Evolutionary conservation across 2,888 invertebrate genomes (phyloP).

Genomic region (Acronicta aceris): DNA sequence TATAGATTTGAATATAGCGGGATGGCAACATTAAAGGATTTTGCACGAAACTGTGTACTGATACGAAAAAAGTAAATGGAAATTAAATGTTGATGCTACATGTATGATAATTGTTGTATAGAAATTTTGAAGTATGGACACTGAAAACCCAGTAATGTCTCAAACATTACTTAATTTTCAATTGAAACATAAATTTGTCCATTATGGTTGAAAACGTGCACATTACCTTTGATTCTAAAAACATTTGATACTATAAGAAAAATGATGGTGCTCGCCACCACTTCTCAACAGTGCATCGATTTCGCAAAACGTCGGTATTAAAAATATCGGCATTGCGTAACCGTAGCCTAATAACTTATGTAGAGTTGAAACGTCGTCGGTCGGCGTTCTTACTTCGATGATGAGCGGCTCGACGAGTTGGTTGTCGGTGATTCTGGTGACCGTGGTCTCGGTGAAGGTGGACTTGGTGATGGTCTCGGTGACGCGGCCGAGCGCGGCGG

Average conservation of each 20-base stretch:
- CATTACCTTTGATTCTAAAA: slow-evolving; percentile 49
- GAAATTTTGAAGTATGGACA: background rate
- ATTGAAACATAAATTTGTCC: slow-evolving; percentile 1
- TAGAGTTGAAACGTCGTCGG: slow-evolving; percentile 26
- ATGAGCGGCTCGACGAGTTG: slow-evolving; percentile 95
- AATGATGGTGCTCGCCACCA: slow-evolving; percentile 5
- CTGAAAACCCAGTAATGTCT: slow-evolving; percentile 1
- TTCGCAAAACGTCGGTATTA: slow-evolving; percentile 25
- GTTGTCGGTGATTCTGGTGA: slow-evolving; percentile 98
- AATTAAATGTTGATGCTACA: background rate
- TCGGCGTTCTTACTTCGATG: slow-evolving; percentile 92
- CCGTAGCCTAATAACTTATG: slow-evolving; percentile 13
- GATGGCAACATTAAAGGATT: slow-evolving; percentile 1
- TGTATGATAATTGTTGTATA: too few species aligned
- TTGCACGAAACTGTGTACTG: background rate
- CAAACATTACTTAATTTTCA: slow-evolving; percentile 8
- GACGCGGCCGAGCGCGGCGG: slow-evolving; percentile 95
- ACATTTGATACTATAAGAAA: slow-evolving; percentile 8
- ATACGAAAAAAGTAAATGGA: background rate
- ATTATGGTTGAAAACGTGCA: slow-evolving; percentile 29
- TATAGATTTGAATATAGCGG: background rate
- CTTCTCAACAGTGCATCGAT: slow-evolving; percentile 22
- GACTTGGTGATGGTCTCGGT: slow-evolving; percentile 99
- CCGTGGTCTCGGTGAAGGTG: slow-evolving; percentile 98
- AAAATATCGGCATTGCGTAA: slow-evolving; percentile 28